These are phyloP conservation scores for Drosophila oshimai DNA, from an alignment of 1,140 invertebrate species.

Conservation along the genomic window DNA sequence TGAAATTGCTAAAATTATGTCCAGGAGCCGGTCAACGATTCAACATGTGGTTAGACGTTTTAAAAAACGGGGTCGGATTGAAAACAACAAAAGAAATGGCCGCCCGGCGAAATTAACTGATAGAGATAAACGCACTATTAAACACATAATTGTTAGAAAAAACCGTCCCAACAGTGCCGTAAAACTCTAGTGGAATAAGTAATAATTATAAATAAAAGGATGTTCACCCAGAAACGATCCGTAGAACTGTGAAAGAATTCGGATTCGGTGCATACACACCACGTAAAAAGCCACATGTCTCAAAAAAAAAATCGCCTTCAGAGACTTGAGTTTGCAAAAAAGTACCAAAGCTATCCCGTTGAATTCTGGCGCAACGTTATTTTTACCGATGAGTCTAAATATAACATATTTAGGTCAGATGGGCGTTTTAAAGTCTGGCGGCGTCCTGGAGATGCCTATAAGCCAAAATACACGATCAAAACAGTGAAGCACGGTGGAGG, in stretches of 20 bases:
- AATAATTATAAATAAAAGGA: background rate
- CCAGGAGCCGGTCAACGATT: background rate
- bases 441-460: background rate
- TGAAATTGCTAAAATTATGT: background rate
- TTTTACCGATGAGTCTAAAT: background rate
- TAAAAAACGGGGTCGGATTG: background rate
- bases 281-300: background rate
- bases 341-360: no score
- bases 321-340: no score
- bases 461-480: background rate
- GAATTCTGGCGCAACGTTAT: background rate
- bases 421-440: background rate
- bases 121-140: background rate
- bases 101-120: background rate
- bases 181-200: background rate
- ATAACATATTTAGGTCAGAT: background rate
- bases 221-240: background rate
- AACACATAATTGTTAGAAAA: background rate
- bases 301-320: background rate
- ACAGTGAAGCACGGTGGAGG: background rate
- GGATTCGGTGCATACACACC: background rate
- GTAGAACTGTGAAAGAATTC: background rate
- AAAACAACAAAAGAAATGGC: background rate
- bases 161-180: background rate
- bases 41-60: background rate